Conservation (phyloP, 2,113 vertebrate species). For the Corythornis cristatus region DNA sequence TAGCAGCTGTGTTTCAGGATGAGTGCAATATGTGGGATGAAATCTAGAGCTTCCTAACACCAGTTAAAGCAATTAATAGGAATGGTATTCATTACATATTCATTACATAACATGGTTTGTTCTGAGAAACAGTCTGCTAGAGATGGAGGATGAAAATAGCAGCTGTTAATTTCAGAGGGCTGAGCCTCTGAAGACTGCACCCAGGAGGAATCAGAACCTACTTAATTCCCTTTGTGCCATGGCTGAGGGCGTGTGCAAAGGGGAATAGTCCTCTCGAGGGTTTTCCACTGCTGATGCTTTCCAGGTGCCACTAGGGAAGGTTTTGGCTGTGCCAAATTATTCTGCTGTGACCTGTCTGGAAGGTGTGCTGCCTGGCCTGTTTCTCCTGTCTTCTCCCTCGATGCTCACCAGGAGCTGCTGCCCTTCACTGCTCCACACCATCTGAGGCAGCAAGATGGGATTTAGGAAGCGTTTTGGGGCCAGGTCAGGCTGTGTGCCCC, state of each 20-base stretch:
- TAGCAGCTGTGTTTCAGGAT: conserved; percentile 49
- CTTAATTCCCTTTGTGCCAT: not conserved
- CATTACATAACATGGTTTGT: conserved; percentile 66
- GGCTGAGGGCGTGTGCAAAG: not conserved
- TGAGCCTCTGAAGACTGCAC: conserved; percentile 46
- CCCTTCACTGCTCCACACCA: not conserved
- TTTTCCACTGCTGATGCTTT: not conserved
- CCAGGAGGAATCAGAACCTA: conserved; percentile 33
- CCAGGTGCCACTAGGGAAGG: not conserved
- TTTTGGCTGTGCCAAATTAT: not conserved
- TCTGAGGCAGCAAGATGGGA: not conserved
- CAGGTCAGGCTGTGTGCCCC: not conserved
- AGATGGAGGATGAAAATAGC: conserved; percentile 63
- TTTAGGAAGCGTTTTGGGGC: not conserved
- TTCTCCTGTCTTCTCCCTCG: not conserved
- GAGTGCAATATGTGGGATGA: conserved; percentile 42
- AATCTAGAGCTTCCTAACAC: conserved; percentile 49
- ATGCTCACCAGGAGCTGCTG: not conserved
- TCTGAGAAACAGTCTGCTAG: conserved; percentile 57
- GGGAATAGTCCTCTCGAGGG: not conserved
- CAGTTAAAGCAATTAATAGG: conserved; percentile 67
- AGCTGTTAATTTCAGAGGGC: conserved; percentile 63
- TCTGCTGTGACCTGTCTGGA: fast-evolving
- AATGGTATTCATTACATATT: conserved; percentile 67
- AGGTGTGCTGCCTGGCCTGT: not conserved